Conservation (phyloP, 2,888 invertebrate species). For the Hyppa rectilinea region DNA sequence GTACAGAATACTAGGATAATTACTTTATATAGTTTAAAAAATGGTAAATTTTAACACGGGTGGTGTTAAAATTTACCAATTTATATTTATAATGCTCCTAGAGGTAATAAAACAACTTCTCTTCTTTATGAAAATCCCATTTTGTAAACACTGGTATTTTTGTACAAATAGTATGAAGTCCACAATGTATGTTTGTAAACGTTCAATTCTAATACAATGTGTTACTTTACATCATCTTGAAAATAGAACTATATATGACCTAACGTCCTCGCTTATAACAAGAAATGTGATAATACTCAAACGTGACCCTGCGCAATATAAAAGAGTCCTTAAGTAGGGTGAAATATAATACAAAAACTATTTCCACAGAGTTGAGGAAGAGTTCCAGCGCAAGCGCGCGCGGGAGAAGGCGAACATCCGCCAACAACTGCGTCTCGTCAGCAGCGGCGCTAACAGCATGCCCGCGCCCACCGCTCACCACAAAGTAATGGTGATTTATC, state of each 20-base stretch:
- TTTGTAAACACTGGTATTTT: not conserved
- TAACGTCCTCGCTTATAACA: not conserved
- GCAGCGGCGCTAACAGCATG: constrained; percentile 92
- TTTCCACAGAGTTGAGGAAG: constrained; percentile 93
- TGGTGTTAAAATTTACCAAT: no score
- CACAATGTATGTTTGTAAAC: not conserved
- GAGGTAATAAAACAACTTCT: no score
- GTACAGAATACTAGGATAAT: constrained; percentile 70
- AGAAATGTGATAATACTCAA: not conserved
- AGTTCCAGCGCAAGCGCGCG: constrained; percentile 96
- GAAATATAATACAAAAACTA: not conserved
- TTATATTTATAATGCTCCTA: not conserved
- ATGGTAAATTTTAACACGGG: not conserved
- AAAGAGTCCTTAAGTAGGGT: not conserved
- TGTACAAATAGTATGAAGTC: not conserved
- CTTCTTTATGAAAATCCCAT: not conserved
- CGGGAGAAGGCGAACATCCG: constrained; percentile 94
- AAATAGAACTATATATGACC: constrained; percentile 26
- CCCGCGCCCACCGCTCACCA: constrained; percentile 81
- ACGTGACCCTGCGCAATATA: not conserved
- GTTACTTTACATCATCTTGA: not conserved
- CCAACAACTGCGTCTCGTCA: constrained; percentile 93
- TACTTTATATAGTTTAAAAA: not conserved
- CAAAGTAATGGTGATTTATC: constrained; percentile 72
- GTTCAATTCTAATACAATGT: not conserved